Evolutionary conservation across 2,797 vertebrate species (phyloP).

Genomic region (Sebastes kiyomatsui): DNA sequence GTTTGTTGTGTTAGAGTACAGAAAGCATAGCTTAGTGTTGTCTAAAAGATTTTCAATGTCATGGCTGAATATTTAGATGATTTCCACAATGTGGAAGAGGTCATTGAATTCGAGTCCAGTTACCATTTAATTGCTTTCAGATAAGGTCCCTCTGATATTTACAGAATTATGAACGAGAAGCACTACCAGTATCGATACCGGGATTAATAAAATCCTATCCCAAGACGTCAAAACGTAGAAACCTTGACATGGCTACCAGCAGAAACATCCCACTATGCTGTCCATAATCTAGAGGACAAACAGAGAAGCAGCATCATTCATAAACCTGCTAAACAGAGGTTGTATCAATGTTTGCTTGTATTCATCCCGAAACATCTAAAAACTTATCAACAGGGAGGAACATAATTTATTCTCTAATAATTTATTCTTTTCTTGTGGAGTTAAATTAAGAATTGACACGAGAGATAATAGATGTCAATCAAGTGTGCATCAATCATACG

Average conservation of each 20-base stretch:
- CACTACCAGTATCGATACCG: not conserved
- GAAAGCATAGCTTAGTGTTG: too few relatives aligned
- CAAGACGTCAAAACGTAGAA: not conserved
- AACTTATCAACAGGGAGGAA: not conserved
- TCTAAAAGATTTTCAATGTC: too few relatives aligned
- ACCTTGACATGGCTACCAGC: not conserved
- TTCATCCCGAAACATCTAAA: not conserved
- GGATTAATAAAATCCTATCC: not conserved
- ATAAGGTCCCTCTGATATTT: not conserved
- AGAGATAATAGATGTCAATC: slow-evolving; percentile 26
- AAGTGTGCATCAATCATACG: slow-evolving; percentile 33
- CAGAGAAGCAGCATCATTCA: not conserved
- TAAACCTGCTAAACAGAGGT: not conserved
- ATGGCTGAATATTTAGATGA: too few relatives aligned
- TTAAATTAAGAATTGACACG: slow-evolving; percentile 7
- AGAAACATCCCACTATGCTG: not conserved
- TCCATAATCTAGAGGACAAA: not conserved
- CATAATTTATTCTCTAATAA: not conserved
- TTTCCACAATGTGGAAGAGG: too few relatives aligned
- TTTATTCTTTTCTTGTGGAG: not conserved
- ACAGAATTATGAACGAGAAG: not conserved
- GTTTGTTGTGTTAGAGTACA: too few relatives aligned
- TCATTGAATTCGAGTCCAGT: too few relatives aligned
- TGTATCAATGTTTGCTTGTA: not conserved
- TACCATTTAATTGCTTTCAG: not conserved